Percentiles rank a stretch among this genome's conserved stretches.
Conservation (phyloP, 2,113 vertebrate species). For the Hystrix brachyura region DNA sequence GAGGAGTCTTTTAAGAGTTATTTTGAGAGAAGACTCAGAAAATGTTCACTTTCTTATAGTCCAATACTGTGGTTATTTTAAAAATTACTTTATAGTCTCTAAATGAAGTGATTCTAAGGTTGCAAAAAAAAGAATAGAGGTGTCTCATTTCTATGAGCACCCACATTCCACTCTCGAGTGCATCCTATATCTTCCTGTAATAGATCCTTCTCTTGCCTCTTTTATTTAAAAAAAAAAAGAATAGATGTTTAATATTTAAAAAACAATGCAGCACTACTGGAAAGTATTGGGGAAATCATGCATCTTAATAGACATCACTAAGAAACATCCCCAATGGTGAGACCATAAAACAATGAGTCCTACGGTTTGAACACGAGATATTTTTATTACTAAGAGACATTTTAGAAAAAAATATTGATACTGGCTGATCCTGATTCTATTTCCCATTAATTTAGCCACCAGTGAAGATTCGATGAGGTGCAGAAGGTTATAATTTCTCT, state of each 20-base stretch:
- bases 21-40: constrained; percentile 19
- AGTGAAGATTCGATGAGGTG: not conserved
- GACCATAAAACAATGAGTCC: not conserved
- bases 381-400: not conserved
- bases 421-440: not conserved
- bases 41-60: not conserved
- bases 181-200: too few relatives aligned
- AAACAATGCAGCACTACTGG: not conserved
- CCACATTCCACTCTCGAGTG: too few relatives aligned
- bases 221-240: not conserved
- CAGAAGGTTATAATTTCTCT: not conserved
- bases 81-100: not conserved
- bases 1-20: not conserved
- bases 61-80: not conserved
- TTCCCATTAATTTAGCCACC: not conserved
- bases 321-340: not conserved
- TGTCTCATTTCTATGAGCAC: not conserved
- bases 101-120: not conserved
- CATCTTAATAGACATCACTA: not conserved
- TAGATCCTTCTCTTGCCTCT: too few relatives aligned
- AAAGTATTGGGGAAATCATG: constrained; percentile 1
- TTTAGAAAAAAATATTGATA: not conserved
- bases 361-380: not conserved
- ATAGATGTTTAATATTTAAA: constrained; percentile 15
- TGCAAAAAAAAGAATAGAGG: not conserved